A percentile compares a stretch with the other conserved stretches of the same genome.
These are phyloP conservation scores for Hystrix brachyura DNA, from an alignment of 2,113 vertebrate genomes.

Conservation along the genomic window DNA sequence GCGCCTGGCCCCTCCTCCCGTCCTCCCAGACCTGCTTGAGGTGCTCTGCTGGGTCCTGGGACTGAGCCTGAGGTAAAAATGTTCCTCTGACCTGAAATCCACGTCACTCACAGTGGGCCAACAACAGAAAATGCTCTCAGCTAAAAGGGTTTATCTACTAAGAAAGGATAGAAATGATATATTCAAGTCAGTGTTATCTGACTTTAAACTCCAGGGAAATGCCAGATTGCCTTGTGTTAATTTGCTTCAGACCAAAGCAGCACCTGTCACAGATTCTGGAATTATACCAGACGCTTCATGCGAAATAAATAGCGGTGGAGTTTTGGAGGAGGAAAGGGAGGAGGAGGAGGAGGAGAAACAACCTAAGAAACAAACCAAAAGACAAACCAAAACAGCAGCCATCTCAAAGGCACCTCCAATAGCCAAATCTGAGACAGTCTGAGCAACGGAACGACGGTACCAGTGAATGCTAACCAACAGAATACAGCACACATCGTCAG, in stretches of 20 bases:
- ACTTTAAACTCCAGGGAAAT: not conserved
- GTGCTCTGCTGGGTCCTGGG: accelerated
- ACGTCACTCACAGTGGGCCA: not conserved
- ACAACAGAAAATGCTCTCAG: not conserved
- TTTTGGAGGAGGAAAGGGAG: not conserved
- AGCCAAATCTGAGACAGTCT: not conserved
- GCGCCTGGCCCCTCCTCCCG: accelerated
- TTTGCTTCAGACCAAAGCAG: not conserved
- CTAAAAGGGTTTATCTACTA: not conserved
- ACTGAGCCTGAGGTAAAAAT: too few species aligned
- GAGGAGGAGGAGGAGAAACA: not conserved
- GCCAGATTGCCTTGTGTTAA: too few species aligned
- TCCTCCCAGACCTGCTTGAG: accelerated
- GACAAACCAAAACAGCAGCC: not conserved
- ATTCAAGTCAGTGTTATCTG: not conserved
- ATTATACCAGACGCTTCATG: not conserved
- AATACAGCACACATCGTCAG: accelerated
- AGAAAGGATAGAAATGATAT: not conserved
- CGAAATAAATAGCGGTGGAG: not conserved
- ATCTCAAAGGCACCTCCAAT: not conserved
- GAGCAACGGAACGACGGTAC: not conserved
- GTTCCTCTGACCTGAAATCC: not conserved
- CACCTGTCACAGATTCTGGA: not conserved
- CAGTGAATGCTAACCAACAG: too few species aligned
- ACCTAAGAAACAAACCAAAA: not conserved